A percentile compares a stretch with the other conserved stretches of the same genome.
Conservation (phyloP, 2,888 invertebrate genomes). For the Lordiphosa fenestrarum region DNA sequence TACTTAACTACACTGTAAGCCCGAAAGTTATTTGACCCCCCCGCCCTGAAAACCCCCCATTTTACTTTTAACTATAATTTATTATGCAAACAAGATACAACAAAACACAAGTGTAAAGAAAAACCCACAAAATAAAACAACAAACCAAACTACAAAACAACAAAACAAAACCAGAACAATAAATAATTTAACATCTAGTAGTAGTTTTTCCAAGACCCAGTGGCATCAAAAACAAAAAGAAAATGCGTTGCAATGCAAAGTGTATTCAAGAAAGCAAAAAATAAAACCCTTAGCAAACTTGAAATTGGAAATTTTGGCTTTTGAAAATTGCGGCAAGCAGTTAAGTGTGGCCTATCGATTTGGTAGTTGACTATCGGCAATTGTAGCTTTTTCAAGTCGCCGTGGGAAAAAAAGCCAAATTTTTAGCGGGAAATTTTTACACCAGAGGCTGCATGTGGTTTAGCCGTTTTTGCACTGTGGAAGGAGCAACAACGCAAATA, state of each 20-base stretch:
- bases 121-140: conserved; percentile 34
- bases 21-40: conserved; percentile 11
- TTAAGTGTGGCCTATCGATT: too few species aligned
- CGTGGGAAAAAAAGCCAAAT: too few species aligned
- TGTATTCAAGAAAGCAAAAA: conserved; percentile 20
- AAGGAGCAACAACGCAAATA: too few species aligned
- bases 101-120: conserved; percentile 57
- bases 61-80: conserved; percentile 69
- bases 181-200: conserved; percentile 52
- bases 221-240: conserved; percentile 14
- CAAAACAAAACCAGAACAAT: conserved; percentile 63
- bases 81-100: conserved; percentile 64
- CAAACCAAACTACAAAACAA: conserved; percentile 36
- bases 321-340: neutral
- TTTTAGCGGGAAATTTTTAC: too few species aligned
- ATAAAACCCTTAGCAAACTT: conserved; percentile 8
- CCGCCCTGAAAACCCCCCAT: conserved; percentile 33
- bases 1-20: conserved; percentile 54
- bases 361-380: too few species aligned
- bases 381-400: too few species aligned
- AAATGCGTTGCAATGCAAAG: conserved; percentile 22
- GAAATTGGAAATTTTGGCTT: conserved; percentile 4
- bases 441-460: too few species aligned
- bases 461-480: too few species aligned
- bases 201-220: conserved; percentile 30